Evolutionary conservation across 2,797 vertebrate species (phyloP).

Genomic region (Meriones psammophilus): DNA sequence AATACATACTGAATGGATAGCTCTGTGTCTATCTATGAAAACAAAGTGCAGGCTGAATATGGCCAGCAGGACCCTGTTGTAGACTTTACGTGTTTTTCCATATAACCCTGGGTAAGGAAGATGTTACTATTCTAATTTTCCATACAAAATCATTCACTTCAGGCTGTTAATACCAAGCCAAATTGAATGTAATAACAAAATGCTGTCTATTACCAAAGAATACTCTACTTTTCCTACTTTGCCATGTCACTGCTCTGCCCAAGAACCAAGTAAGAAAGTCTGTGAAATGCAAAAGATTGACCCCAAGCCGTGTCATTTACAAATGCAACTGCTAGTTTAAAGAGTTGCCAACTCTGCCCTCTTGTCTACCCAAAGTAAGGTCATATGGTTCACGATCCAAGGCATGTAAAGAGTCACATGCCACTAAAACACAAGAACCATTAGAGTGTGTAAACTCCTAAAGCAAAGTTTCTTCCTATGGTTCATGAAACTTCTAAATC

Average conservation of each 20-base stretch:
- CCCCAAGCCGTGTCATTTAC: neutral
- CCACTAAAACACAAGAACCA: neutral
- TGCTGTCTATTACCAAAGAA: neutral
- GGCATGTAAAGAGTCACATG: neutral
- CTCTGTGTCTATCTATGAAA: neutral
- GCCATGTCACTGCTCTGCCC: neutral
- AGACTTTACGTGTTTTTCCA: neutral
- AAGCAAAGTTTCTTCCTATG: neutral
- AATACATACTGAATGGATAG: neutral
- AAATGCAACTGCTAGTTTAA: neutral
- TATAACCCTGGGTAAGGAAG: neutral
- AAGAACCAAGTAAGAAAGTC: neutral
- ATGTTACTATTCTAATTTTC: constrained; percentile 23
- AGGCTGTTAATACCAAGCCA: neutral
- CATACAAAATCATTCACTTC: neutral
- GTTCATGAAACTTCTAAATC: neutral
- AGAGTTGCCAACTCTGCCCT: neutral
- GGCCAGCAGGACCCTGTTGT: neutral
- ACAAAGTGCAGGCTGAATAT: neutral
- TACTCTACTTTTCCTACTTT: neutral
- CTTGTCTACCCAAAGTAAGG: neutral
- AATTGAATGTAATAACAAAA: neutral
- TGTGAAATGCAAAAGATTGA: neutral
- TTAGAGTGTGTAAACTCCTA: neutral
- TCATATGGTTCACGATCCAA: constrained; percentile 4